phyloP scores from a whole-genome alignment of 2,113 vertebrate species.

The Rhodinocichla rosea region DNA sequence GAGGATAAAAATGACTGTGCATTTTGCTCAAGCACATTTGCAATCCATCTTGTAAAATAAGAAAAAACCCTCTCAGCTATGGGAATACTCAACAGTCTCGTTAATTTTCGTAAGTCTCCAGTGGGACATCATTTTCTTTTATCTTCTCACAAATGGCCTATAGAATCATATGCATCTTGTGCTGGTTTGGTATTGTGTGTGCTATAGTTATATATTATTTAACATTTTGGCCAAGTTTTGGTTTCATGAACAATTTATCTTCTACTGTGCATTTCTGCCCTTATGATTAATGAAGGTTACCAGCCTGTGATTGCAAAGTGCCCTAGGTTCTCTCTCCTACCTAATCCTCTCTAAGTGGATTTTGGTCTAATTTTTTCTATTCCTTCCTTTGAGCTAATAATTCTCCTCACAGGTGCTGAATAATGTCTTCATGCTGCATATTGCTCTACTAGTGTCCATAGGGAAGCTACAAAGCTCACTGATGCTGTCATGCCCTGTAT shows the following conservation, averaged over 20 bases:
- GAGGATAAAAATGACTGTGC: conserved; percentile 9
- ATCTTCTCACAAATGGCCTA: conserved; percentile 13
- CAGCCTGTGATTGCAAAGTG: background rate
- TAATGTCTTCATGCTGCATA: background rate
- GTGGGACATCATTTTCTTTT: background rate
- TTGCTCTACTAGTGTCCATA: background rate
- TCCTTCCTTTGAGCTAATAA: conserved; percentile 3
- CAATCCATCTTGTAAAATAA: background rate
- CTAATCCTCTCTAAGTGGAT: conserved; percentile 19
- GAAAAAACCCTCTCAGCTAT: background rate
- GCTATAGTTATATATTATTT: conserved; percentile 18
- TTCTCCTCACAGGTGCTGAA: background rate
- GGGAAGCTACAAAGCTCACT: background rate
- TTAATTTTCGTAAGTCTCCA: conserved; percentile 34
- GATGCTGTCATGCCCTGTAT: background rate
- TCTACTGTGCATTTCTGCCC: background rate
- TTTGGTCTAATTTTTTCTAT: background rate
- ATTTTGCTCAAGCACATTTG: background rate
- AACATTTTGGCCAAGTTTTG: conserved; percentile 33
- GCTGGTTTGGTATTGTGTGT: background rate
- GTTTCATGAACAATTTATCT: background rate
- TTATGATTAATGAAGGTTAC: conserved; percentile 29
- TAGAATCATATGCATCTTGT: conserved; percentile 10
- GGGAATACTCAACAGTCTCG: background rate
- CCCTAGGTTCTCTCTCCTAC: background rate